Evolutionary conservation across 2,888 invertebrate species (phyloP), one percentile per base, ranked within the genome.

Genomic region (Dorcus parallelipipedus): DNA sequence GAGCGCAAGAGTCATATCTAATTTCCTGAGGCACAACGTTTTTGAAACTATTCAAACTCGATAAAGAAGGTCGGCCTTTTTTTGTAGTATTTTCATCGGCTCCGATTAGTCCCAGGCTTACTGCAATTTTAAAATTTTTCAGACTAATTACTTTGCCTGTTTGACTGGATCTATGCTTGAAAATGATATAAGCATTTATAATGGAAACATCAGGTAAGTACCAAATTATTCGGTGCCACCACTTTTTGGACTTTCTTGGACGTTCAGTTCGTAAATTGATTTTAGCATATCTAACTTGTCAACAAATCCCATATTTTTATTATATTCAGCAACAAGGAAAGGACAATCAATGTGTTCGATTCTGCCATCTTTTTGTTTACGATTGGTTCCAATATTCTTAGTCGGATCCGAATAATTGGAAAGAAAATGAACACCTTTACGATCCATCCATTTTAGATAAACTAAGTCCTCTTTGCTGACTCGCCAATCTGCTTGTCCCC

Each of bases 141-240:
- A 57, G 38, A 45, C 3, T 33, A 8, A 56, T 3, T 38, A 23
- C 38, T 20, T n/a, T 38, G 10, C 49, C 49, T 42, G 26, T 38
- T 26, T 41, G n/a, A 20, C 20, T 20, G 40, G 40, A 6, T 10
- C 41, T 9, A 26, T 49, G 9, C 38, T 10, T 17, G 9, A 41
- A 54, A n/a, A 62, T 43, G 2, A 59, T 49, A 52, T 42, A 60
- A 5, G 54, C 59, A 53, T 61, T 61, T 39, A 60, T 53, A 17
- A 59, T 20, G 38, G 60, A 41, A 3, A 58, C 10, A 33, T 58
- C 58, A 9, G 55, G 6, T 14, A 62, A 51, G 10, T 56, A 49
- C 45, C 52, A 61, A 10, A 62, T 52, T 9, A 63, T 45, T 38
- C 61, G 38, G 43, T 59, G 59, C 59, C 59, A 61, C 63, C 59